Evolutionary conservation across 2,797 vertebrate species (phyloP), one percentile per base, ranked within the genome.

Genomic region (Liasis olivaceus): DNA sequence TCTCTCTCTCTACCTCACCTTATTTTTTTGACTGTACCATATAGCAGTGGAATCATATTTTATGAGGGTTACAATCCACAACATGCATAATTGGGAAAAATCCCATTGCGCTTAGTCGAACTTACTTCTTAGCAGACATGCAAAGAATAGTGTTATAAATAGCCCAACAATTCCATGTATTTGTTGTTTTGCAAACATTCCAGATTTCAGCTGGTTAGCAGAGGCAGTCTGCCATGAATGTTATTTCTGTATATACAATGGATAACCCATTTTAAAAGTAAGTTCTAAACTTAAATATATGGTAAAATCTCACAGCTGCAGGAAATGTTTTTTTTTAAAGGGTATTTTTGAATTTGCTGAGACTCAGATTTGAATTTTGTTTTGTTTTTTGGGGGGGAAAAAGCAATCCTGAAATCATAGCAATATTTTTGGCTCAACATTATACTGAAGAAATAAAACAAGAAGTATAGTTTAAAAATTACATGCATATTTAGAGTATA

Each of bases 281-380:
- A 47, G 28, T 88, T 92, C 87, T 92, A 92, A 92, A 88, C 77
- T 89, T 69, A 92, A 69, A 31, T 62, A 56, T 85, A 88, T 89
- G 60, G 89, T 89, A 89, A 89, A 54, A 59, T 85, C 51, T 89
- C 54, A 89, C 77, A 89, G 91, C 77, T 89, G 91, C 77, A 92
- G 88, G 77, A 92, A 89, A 85, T 91, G 8, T 2, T 92, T 91
- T 60, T 51, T 85, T 91, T 89, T 94, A 69, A 87, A 42, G 66
- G 22, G 0, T 0, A 5, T 72, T 93, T 93, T 92, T 89, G 24
- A 15, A 28, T 47, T 62, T 89, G 93, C 91, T 6, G 72, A 95
- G 90, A 88, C 93, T 81, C 6, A 93, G 24, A 36, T 91, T 24
- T 54, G 42, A 14, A 59, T 36, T 0, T 90, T 89, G 56, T 42